Evolutionary conservation across 2,888 invertebrate species (phyloP).

Genomic region (Luffia ferchaultella): DNA sequence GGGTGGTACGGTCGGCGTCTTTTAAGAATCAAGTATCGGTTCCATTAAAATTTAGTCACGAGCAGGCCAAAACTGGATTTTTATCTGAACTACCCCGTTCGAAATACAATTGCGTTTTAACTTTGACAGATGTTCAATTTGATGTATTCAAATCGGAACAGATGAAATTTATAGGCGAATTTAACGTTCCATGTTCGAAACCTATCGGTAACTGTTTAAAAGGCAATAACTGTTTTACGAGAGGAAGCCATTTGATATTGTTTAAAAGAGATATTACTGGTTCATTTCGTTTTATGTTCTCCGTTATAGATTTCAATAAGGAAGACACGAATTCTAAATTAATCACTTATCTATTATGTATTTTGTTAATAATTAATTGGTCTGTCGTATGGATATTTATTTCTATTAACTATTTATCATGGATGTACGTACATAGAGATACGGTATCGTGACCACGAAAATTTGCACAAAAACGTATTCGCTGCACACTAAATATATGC

Average conservation of each 20-base stretch:
- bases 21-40: constrained; percentile 35
- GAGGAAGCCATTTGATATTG: constrained; percentile 45
- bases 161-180: neutral
- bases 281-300: neutral
- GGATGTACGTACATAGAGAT: too few relatives aligned
- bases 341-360: too few relatives aligned
- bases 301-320: neutral
- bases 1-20: constrained; percentile 33
- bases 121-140: neutral
- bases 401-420: too few relatives aligned
- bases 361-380: too few relatives aligned
- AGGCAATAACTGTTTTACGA: constrained; percentile 35
- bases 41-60: constrained; percentile 23
- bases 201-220: constrained; percentile 31
- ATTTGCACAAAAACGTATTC: too few relatives aligned
- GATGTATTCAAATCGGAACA: neutral
- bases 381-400: too few relatives aligned
- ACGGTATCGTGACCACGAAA: too few relatives aligned
- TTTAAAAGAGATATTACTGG: constrained; percentile 37
- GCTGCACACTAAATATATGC: too few relatives aligned
- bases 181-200: neutral
- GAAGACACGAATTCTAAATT: too few relatives aligned
- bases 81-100: neutral
- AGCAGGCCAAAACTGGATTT: neutral
- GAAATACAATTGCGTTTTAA: neutral